Percentiles rank a stretch among this genome's conserved stretches.
Conservation (phyloP, 2,888 invertebrate genomes). For the Petrolisthes manimaculis region DNA sequence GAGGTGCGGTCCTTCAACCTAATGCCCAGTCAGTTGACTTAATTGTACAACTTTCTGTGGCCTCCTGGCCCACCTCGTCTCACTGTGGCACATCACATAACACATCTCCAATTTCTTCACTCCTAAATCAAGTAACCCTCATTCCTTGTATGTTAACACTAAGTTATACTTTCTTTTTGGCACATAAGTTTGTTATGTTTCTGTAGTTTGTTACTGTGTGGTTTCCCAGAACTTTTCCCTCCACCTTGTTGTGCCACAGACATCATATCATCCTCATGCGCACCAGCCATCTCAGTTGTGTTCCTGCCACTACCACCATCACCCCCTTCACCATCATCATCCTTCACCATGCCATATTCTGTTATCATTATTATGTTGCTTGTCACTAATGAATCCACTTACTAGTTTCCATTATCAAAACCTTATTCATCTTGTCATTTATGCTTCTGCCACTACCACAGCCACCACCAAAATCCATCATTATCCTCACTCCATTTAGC, state of each 20-base stretch:
- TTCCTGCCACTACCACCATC: constrained; percentile 22
- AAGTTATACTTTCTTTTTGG: constrained; percentile 32
- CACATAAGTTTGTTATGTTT: constrained; percentile 31
- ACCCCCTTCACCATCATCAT: constrained; percentile 17
- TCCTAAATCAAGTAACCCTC: constrained; percentile 36
- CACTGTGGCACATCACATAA: neutral
- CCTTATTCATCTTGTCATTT: neutral
- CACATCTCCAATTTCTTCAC: neutral
- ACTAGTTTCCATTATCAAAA: neutral
- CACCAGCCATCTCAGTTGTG: neutral
- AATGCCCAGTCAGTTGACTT: neutral
- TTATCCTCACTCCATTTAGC: neutral
- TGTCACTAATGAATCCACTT: neutral
- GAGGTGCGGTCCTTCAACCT: constrained; percentile 40
- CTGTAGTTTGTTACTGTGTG: constrained; percentile 20
- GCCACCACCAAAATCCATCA: constrained; percentile 19
- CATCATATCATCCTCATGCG: constrained; percentile 14
- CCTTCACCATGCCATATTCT: neutral
- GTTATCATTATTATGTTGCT: neutral
- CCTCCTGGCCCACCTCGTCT: constrained; percentile 8
- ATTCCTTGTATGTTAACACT: constrained; percentile 52
- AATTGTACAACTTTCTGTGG: neutral
- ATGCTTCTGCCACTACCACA: constrained; percentile 9
- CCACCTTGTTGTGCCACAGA: neutral
- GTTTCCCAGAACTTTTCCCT: neutral